These are phyloP conservation scores for Coelinius sp. DNA, from an alignment of 2,888 invertebrate species.

Conservation along the genomic window DNA sequence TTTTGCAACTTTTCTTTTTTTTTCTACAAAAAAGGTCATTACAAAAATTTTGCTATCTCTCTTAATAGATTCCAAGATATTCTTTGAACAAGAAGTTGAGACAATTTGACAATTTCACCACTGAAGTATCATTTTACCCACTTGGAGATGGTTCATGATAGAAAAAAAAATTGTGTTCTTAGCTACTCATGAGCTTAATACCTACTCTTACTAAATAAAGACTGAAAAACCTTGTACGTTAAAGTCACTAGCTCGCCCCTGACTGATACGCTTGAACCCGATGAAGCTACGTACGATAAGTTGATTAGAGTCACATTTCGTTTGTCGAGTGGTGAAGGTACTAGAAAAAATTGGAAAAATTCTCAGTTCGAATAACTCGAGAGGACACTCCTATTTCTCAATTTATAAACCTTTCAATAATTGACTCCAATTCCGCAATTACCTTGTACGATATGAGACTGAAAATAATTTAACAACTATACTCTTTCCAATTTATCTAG, in stretches of 20 bases:
- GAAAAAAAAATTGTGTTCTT: not conserved
- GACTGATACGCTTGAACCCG: constrained; percentile 30
- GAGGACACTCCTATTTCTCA: not conserved
- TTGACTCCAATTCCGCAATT: not conserved
- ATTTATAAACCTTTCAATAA: constrained; percentile 5
- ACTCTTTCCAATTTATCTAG: not conserved
- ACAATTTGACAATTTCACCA: no score
- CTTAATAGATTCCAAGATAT: no score
- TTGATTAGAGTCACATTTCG: constrained; percentile 44
- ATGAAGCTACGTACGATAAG: constrained; percentile 44
- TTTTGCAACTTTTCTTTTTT: no score
- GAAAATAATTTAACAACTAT: no score
- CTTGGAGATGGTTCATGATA: not conserved
- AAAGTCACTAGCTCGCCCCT: not conserved
- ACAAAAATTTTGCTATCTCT: no score
- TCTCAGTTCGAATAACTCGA: not conserved
- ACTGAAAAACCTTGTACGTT: not conserved
- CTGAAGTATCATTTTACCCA: no score
- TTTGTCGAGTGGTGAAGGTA: not conserved
- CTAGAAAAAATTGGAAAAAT: constrained; percentile 27
- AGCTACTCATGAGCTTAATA: not conserved
- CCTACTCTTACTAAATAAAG: not conserved
- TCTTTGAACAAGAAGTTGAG: no score
- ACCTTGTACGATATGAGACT: not conserved
- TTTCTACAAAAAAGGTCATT: no score